Evolutionary conservation across 2,888 invertebrate genomes (phyloP).

Genomic region (Drosophila lacicola): DNA sequence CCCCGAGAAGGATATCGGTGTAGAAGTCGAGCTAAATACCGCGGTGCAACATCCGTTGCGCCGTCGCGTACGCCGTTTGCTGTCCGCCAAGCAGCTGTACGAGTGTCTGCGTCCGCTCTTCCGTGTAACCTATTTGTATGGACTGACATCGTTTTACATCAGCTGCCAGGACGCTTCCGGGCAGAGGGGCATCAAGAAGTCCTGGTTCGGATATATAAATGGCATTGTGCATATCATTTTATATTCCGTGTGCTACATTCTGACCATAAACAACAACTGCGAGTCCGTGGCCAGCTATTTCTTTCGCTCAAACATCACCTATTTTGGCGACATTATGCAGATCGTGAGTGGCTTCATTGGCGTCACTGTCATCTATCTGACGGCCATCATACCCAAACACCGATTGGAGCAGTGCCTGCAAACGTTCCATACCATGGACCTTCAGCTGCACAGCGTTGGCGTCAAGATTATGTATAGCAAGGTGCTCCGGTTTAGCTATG

Average conservation of each 20-base stretch:
- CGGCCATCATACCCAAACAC: conserved; percentile 79
- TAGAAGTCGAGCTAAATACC: conserved; percentile 23
- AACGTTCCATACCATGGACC: conserved; percentile 78
- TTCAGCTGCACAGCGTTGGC: conserved; percentile 76
- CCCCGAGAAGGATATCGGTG: conserved; percentile 37
- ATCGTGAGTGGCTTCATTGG: conserved; percentile 83
- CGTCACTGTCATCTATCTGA: conserved; percentile 81
- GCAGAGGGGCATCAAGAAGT: conserved; percentile 65
- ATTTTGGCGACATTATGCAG: conserved; percentile 83
- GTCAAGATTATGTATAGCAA: conserved; percentile 83
- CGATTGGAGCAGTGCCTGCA: conserved; percentile 76
- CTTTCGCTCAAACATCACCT: conserved; percentile 81
- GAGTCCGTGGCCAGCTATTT: conserved; percentile 84
- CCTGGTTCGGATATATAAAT: conserved; percentile 80
- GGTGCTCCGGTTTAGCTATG: conserved; percentile 78
- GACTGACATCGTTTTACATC: conserved; percentile 82
- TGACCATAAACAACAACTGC: conserved; percentile 79
- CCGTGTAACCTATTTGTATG: conserved; percentile 75
- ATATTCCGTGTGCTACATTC: conserved; percentile 75
- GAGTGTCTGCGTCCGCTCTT: conserved; percentile 82
- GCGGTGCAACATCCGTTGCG: conserved; percentile 42
- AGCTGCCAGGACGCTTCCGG: conserved; percentile 50
- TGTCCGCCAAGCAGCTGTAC: conserved; percentile 80
- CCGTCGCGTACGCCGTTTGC: conserved; percentile 59
- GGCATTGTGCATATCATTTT: conserved; percentile 69